A percentile compares a stretch with the other conserved stretches of the same genome.
Evolutionary conservation across 1,140 invertebrate species (phyloP).

Genomic region (Penaeus vannamei): DNA sequence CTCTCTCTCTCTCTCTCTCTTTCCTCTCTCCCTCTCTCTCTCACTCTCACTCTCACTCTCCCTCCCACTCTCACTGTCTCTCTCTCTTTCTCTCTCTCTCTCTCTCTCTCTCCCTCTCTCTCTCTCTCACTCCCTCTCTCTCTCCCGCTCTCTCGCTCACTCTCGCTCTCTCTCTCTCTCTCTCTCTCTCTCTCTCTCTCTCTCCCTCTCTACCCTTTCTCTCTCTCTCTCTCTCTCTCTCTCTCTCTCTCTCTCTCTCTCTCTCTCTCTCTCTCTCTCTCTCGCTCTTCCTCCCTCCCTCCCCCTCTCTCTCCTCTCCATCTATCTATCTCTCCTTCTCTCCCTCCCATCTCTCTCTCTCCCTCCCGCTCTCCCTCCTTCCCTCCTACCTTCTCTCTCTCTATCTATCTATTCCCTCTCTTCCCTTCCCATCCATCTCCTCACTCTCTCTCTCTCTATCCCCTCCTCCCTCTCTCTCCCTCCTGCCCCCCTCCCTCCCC

Average conservation of each 20-base stretch:
- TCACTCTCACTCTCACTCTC: background rate
- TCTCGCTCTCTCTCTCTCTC: background rate
- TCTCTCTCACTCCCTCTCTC: background rate
- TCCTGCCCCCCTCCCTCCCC: background rate
- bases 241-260: background rate
- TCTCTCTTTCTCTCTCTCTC: background rate
- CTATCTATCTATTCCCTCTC: background rate
- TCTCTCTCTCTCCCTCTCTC: background rate
- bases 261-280: background rate
- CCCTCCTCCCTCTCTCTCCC: background rate
- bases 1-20: background rate
- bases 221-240: background rate
- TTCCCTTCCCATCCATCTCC: background rate
- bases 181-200: slow-evolving; percentile 4
- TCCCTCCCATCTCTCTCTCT: background rate
- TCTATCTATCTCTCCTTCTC: slow-evolving; percentile 16
- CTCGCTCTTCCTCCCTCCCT: background rate
- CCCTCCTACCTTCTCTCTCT: background rate
- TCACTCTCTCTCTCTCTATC: slow-evolving; percentile 16
- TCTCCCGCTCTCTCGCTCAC: too few species aligned
- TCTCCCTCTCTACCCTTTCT: background rate
- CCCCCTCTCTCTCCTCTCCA: background rate
- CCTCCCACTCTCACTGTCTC: background rate
- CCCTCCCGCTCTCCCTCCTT: background rate
- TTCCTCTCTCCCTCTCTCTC: background rate